These are phyloP conservation scores for Eupithecia subfuscata DNA, from an alignment of 2,888 invertebrate genomes.

Conservation along the genomic window DNA sequence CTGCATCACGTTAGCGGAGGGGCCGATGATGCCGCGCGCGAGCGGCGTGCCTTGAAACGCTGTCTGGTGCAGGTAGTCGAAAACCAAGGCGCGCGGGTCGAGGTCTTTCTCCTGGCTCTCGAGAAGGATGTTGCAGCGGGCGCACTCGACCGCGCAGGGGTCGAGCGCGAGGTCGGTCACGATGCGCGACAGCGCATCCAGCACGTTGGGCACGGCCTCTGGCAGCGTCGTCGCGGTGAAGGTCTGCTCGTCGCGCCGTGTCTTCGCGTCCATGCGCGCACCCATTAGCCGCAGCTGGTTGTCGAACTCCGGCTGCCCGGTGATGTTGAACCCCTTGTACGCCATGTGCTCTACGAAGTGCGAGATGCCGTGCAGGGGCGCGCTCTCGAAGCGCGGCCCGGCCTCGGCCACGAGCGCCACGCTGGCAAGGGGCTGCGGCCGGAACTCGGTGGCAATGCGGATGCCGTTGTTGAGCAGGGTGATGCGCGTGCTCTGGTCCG, in stretches of 20 bases:
- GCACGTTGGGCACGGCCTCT: constrained; percentile 39
- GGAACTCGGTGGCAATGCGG: constrained; percentile 61
- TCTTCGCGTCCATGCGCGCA: constrained; percentile 46
- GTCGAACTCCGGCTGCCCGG: not conserved
- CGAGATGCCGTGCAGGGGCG: constrained; percentile 63
- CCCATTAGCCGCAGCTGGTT: not conserved
- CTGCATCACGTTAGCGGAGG: constrained; percentile 84
- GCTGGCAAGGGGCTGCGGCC: constrained; percentile 46
- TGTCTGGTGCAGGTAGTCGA: constrained; percentile 75
- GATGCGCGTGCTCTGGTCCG: constrained; percentile 27
- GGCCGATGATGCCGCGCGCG: constrained; percentile 81
- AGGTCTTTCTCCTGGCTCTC: constrained; percentile 66
- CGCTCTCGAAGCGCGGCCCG: constrained; percentile 66
- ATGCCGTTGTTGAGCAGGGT: constrained; percentile 61
- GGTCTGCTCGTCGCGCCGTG: constrained; percentile 63
- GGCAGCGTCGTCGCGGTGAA: constrained; percentile 45
- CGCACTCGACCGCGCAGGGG: constrained; percentile 55
- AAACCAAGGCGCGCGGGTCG: constrained; percentile 63
- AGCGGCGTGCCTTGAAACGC: constrained; percentile 80
- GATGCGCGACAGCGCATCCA: constrained; percentile 54
- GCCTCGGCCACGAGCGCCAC: constrained; percentile 60
- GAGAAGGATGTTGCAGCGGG: constrained; percentile 49
- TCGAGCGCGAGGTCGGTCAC: constrained; percentile 55
- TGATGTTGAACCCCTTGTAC: constrained; percentile 50
- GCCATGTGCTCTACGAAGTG: constrained; percentile 73